These are phyloP conservation scores for Oscheius sp. DNA, from an alignment of 2,888 invertebrate species.

Conservation along the genomic window DNA sequence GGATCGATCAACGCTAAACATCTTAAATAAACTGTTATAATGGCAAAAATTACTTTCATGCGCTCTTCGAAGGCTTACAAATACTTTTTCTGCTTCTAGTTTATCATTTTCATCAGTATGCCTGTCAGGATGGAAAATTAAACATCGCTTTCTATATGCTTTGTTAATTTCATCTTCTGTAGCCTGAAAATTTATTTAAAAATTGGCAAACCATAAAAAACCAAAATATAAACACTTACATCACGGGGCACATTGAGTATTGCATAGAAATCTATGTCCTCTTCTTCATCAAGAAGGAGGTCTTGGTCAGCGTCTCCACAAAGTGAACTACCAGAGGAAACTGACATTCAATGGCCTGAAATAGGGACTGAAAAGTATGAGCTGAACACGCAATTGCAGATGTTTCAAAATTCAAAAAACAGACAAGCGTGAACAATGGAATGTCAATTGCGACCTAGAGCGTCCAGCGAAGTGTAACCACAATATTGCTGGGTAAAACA, in stretches of 20 bases:
- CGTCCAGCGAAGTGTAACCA: no score
- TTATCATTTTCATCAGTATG: slow-evolving; percentile 86
- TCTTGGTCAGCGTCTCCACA: slow-evolving; percentile 59
- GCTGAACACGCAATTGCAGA: neutral
- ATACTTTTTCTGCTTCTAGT: slow-evolving; percentile 88
- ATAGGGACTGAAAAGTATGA: neutral
- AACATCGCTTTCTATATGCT: slow-evolving; percentile 90
- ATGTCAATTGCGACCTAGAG: no score
- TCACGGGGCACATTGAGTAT: slow-evolving; percentile 69
- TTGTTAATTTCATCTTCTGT: slow-evolving; percentile 89
- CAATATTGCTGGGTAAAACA: no score
- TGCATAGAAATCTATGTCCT: slow-evolving; percentile 71
- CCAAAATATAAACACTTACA: slow-evolving; percentile 47
- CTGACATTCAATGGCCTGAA: slow-evolving; percentile 47
- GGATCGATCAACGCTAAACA: slow-evolving; percentile 86
- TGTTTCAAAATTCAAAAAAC: slow-evolving; percentile 11
- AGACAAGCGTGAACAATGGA: slow-evolving; percentile 1
- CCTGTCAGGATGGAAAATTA: slow-evolving; percentile 96
- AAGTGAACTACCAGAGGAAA: slow-evolving; percentile 57
- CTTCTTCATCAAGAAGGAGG: slow-evolving; percentile 60
- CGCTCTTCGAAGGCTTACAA: slow-evolving; percentile 91
- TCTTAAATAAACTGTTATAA: neutral
- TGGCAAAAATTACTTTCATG: slow-evolving; percentile 82
- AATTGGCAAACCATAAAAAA: neutral
- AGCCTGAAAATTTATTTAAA: slow-evolving; percentile 80